phyloP scores from a whole-genome alignment of 1,140 invertebrate species.

The Ips nitidus region DNA sequence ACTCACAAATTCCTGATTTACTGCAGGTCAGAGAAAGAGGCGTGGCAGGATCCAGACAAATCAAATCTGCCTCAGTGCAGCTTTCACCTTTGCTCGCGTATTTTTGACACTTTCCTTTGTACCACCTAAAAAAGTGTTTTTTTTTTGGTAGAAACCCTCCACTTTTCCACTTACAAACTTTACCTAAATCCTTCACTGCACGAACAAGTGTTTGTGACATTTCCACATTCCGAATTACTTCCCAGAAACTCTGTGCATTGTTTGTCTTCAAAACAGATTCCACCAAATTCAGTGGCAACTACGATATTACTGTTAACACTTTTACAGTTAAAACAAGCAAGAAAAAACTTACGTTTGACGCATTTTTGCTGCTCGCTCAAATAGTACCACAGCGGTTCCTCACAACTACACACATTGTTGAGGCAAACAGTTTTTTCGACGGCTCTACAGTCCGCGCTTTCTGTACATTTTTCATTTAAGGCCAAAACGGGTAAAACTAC shows the following conservation, averaged over 20 bases:
- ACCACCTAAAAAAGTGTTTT: constrained; percentile 16
- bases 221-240: constrained; percentile 5
- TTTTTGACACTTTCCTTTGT: constrained; percentile 20
- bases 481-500: not conserved
- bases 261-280: constrained; percentile 8
- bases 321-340: not conserved
- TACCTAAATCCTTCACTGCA: constrained; percentile 16
- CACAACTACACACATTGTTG: constrained; percentile 9
- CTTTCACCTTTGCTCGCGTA: constrained; percentile 15
- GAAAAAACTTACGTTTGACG: constrained; percentile 16
- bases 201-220: constrained; percentile 10
- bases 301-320: constrained; percentile 9
- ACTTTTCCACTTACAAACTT: too few relatives aligned
- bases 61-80: not conserved
- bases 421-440: constrained; percentile 16
- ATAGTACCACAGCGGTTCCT: constrained; percentile 2
- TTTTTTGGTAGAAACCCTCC: too few relatives aligned
- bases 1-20: constrained; percentile 12
- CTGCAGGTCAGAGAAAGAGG: constrained; percentile 19
- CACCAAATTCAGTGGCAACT: constrained; percentile 26
- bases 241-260: constrained; percentile 21
- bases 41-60: constrained; percentile 20
- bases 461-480: constrained; percentile 17
- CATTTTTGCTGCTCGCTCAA: not conserved
- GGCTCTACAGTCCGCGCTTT: not conserved